These are phyloP conservation scores for Nomada ruficornis DNA, from an alignment of 2,888 invertebrate species.

Conservation along the genomic window DNA sequence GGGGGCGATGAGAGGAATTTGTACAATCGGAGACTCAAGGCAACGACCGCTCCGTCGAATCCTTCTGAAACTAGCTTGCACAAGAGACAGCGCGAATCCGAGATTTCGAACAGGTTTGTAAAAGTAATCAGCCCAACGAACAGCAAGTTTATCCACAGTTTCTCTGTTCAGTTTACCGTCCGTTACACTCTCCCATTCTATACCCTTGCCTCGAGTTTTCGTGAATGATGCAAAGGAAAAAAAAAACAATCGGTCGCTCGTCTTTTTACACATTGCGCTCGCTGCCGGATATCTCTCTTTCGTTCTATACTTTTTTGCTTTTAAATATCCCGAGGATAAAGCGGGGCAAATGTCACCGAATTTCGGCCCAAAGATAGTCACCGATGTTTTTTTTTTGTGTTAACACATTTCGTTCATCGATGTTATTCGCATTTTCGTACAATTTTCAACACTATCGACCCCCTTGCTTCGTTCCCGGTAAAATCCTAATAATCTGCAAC, in stretches of 20 bases:
- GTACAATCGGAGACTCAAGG: constrained; percentile 78
- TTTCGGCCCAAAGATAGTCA: constrained; percentile 20
- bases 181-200: background rate
- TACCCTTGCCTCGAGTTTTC: background rate
- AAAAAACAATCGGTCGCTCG: constrained; percentile 4
- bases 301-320: constrained; percentile 4
- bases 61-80: constrained; percentile 73
- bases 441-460: background rate
- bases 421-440: background rate
- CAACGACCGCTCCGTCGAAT: constrained; percentile 75
- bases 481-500: no score
- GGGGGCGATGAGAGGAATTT: constrained; percentile 82
- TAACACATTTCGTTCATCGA: background rate
- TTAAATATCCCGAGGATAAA: constrained; percentile 29
- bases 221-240: background rate
- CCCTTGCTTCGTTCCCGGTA: background rate
- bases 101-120: constrained; percentile 80
- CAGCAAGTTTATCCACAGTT: constrained; percentile 54
- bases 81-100: constrained; percentile 76
- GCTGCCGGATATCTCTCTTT: constrained; percentile 11
- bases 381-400: background rate
- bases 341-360: constrained; percentile 42
- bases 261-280: constrained; percentile 8
- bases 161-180: constrained; percentile 18
- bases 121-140: constrained; percentile 63